Conservation (phyloP, 1,140 invertebrate species). For the Drosophila burlai region DNA sequence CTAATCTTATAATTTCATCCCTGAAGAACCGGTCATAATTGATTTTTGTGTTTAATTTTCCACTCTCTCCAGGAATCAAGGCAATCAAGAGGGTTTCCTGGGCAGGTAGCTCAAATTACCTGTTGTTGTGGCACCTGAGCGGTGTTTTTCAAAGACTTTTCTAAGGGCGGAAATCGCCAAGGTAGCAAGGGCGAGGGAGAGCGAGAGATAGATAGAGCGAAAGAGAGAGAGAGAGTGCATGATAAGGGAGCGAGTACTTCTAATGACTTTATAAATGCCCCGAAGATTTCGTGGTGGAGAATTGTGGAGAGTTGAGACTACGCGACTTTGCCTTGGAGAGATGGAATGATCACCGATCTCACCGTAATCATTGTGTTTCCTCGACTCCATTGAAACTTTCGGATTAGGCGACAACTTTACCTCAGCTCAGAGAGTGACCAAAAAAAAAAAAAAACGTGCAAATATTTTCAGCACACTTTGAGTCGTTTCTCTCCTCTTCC, state of each 20-base stretch:
- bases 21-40: constrained; percentile 18
- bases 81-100: constrained; percentile 19
- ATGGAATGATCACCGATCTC: constrained; percentile 20
- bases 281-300: constrained; percentile 6
- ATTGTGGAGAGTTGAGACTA: background rate
- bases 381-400: constrained; percentile 37
- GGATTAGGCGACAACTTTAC: constrained; percentile 40
- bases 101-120: constrained; percentile 39
- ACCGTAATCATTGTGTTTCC: constrained; percentile 27
- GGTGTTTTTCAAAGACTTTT: constrained; percentile 24
- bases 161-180: constrained; percentile 20
- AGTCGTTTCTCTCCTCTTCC: constrained; percentile 30
- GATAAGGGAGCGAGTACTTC: constrained; percentile 19
- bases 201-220: background rate
- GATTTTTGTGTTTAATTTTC: constrained; percentile 22
- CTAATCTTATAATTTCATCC: background rate
- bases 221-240: background rate
- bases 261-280: constrained; percentile 50
- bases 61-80: constrained; percentile 8
- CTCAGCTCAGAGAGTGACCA: constrained; percentile 25
- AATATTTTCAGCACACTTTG: constrained; percentile 71
- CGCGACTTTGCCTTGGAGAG: background rate
- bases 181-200: background rate
- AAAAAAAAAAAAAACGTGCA: constrained; percentile 75
- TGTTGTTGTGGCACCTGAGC: constrained; percentile 30